These are phyloP conservation scores for Siderastrea radians DNA, from an alignment of 92 coral and sea anemone species.

Conservation along the genomic window DNA sequence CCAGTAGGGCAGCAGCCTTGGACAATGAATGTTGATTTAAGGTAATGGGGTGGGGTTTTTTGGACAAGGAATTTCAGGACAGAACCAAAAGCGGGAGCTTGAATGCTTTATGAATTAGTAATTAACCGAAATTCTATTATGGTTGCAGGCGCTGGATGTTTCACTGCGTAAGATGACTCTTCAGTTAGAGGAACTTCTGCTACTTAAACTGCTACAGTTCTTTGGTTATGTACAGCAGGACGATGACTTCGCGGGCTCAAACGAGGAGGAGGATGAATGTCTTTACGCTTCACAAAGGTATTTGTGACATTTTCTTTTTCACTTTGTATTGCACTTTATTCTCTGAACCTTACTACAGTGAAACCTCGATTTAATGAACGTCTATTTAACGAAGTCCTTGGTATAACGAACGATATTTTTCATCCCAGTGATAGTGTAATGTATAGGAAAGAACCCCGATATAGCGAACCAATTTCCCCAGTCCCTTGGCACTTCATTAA, in stretches of 20 bases:
- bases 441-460: too few species aligned
- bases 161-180: constrained; percentile 92
- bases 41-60: too few species aligned
- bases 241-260: constrained; percentile 86
- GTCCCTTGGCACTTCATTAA: too few species aligned
- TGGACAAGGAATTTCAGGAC: too few species aligned
- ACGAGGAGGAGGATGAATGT: constrained; percentile 91
- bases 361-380: too few species aligned
- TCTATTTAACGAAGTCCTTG: too few species aligned
- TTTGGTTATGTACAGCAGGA: constrained; percentile 98
- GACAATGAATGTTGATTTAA: too few species aligned
- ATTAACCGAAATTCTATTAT: neutral
- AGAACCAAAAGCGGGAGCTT: too few species aligned
- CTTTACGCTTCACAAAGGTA: constrained; percentile 82
- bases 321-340: neutral
- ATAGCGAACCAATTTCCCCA: too few species aligned
- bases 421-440: too few species aligned
- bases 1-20: too few species aligned
- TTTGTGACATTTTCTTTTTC: neutral
- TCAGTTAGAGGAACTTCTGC: constrained; percentile 92
- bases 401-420: too few species aligned
- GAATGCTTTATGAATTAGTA: neutral
- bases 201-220: constrained; percentile 92
- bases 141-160: constrained; percentile 82
- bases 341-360: neutral